Conservation (phyloP, 2,797 vertebrate species). For the Crax fasciolata region DNA sequence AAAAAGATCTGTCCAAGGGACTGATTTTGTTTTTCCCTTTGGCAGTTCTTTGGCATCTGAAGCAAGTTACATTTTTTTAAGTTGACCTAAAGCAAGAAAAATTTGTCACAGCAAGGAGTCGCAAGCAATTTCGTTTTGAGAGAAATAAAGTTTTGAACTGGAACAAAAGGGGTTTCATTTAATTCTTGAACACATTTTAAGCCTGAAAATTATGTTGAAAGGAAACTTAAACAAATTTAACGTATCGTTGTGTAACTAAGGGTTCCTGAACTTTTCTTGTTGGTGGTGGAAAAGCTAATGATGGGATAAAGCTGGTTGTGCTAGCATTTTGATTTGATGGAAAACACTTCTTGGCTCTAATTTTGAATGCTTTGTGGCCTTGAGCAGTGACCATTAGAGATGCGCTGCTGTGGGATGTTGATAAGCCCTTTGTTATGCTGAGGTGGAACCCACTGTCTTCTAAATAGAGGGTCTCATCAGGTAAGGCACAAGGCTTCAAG, state of each 20-base stretch:
- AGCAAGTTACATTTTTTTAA: background rate
- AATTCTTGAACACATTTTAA: background rate
- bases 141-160: background rate
- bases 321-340: background rate
- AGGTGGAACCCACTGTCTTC: background rate
- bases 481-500: background rate
- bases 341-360: background rate
- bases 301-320: background rate
- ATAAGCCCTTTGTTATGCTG: background rate
- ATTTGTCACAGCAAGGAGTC: background rate
- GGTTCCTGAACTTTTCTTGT: background rate
- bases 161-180: background rate
- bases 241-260: background rate
- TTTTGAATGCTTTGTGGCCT: background rate
- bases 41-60: conserved; percentile 5
- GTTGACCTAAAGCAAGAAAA: conserved; percentile 1
- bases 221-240: background rate
- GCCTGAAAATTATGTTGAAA: background rate
- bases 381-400: background rate
- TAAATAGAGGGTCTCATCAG: background rate
- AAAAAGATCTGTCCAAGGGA: background rate
- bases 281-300: background rate
- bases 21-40: background rate
- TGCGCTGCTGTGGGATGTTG: background rate
- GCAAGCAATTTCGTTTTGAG: background rate